Evolutionary conservation across 1,140 invertebrate species (phyloP).

Genomic region (Melanaphis sacchari): DNA sequence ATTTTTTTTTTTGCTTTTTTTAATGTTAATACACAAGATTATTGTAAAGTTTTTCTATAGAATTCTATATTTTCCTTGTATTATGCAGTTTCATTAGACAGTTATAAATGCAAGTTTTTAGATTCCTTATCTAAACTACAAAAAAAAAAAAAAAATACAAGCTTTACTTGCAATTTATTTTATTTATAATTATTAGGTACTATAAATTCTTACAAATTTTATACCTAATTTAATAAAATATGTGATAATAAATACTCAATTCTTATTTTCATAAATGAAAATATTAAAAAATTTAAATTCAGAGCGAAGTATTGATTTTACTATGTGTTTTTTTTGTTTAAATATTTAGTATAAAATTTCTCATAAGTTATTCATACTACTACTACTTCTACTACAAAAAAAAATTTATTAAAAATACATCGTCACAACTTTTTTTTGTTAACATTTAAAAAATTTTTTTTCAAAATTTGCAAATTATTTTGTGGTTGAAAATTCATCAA

Average conservation of each 20-base stretch:
- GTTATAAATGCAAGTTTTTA: neutral
- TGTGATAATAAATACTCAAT: neutral
- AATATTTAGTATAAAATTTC: too few species aligned
- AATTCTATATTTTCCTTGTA: neutral
- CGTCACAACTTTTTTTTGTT: too few species aligned
- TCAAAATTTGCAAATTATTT: too few species aligned
- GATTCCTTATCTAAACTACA: neutral
- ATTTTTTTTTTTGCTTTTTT: constrained; percentile 26
- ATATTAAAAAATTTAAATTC: neutral
- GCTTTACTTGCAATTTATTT: neutral
- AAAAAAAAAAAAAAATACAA: neutral
- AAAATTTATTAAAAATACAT: too few species aligned
- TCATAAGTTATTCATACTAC: too few species aligned
- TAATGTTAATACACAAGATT: constrained; percentile 46
- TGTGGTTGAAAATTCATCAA: too few species aligned
- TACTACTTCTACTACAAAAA: too few species aligned
- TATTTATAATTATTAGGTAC: neutral
- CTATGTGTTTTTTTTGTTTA: neutral
- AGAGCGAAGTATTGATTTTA: neutral
- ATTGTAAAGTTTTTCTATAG: constrained; percentile 13
- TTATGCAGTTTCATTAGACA: neutral
- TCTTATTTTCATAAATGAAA: neutral
- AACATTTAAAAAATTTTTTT: too few species aligned
- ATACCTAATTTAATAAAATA: neutral
- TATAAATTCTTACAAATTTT: neutral